Conservation (phyloP, 2,113 vertebrate genomes). For the Poicephalus meyeri region DNA sequence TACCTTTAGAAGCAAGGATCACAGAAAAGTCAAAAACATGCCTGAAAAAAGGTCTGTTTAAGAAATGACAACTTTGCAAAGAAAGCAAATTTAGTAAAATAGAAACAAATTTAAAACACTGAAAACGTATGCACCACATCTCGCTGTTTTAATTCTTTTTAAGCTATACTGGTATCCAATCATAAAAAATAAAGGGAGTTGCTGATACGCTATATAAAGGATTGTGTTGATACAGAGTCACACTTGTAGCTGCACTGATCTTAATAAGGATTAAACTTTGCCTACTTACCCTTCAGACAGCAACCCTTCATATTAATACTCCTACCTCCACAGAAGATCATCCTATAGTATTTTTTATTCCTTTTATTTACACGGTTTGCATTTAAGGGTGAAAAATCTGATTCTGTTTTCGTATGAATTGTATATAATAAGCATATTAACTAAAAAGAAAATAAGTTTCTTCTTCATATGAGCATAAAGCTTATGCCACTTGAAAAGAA, state of each 20-base stretch:
- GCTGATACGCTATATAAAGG: not conserved
- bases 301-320: not conserved
- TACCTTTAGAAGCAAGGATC: slow-evolving; percentile 72
- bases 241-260: not conserved
- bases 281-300: not conserved
- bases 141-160: not conserved
- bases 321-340: not conserved
- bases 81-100: not conserved
- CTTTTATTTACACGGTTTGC: not conserved
- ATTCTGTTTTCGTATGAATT: not conserved
- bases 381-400: not conserved
- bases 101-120: not conserved
- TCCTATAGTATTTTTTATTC: not conserved
- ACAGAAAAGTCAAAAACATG: not conserved
- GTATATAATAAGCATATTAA: not conserved
- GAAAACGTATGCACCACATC: not conserved
- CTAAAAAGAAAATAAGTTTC: not conserved
- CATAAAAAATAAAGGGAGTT: not conserved
- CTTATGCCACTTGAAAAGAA: not conserved
- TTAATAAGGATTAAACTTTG: not conserved
- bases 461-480: not conserved
- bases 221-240: not conserved
- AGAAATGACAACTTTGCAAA: not conserved
- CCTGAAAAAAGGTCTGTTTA: not conserved
- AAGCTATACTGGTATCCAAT: not conserved